Evolutionary conservation across 1,140 invertebrate species (phyloP), one percentile per base, ranked within the genome.

Genomic region (Eriosoma lanigerum): DNA sequence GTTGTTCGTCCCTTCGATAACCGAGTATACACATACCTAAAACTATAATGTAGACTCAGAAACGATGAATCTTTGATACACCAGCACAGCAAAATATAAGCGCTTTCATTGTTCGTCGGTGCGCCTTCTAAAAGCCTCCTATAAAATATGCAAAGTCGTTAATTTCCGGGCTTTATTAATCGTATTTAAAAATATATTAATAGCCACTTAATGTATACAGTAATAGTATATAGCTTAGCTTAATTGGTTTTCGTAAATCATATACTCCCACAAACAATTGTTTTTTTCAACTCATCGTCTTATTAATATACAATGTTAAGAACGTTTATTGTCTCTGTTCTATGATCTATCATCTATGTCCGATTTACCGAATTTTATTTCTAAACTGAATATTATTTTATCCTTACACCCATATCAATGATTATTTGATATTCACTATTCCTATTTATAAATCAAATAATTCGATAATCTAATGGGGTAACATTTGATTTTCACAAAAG

Each of bases 181-280:
- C 64, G 38, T n/a, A 32, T 68, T 46, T 24, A 24, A 68, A 68
- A 46, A 68, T 5, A 24, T 64, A 64, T 64, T 64, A 64, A 64
- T 38, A 21, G 62, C 62, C 38, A 13, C 32, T 32, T 64, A 64
- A 64, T 38, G 29, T 64, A 21, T 12, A 3, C 4, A 38, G 3
- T 64, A 38, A 38, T n/a, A n/a, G n/a, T n/a, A n/a, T n/a, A n/a
- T n/a, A 64, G 9, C 62, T 64, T 21, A 21, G 4, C 32, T 38
- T 64, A 64, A 38, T 64, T 15, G 32, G 10, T 64, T 21, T 64
- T 64, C 32, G 32, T 38, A 38, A 64, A 21, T 29, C 56, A 13
- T 58, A 24, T 19, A 62, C 10, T 38, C 62, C 1, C 0, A 64
- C 19, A 64, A 64, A 38, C 46, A 48, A 38, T 38, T 38, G 3